A percentile compares a stretch with the other conserved stretches of the same genome.
phyloP scores from a whole-genome alignment of 2,113 vertebrate genomes.

The Cepphus grylle region DNA sequence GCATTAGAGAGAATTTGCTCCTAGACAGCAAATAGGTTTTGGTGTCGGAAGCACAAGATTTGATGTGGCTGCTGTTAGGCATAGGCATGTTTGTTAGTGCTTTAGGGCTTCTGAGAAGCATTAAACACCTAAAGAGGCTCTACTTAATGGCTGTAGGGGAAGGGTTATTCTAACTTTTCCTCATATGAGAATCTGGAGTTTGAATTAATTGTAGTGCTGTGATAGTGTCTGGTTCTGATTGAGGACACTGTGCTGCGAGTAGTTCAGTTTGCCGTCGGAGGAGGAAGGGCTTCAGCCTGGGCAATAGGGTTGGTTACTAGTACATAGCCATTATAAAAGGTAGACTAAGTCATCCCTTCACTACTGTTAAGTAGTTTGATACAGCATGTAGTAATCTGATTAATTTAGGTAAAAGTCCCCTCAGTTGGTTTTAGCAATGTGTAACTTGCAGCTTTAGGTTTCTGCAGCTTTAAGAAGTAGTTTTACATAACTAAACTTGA shows the following conservation, averaged over 20 bases:
- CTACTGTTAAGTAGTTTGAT: background rate
- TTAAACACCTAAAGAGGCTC: background rate
- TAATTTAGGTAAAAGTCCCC: background rate
- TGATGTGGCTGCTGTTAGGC: background rate
- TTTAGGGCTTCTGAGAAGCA: background rate
- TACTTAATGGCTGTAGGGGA: background rate
- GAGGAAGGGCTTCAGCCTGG: background rate
- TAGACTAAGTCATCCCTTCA: background rate
- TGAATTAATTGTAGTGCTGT: background rate
- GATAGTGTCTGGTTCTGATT: background rate
- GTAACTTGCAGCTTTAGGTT: background rate
- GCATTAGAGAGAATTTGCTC: background rate
- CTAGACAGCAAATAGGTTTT: background rate
- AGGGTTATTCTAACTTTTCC: background rate
- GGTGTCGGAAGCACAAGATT: background rate
- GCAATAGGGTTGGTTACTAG: background rate
- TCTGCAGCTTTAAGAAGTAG: background rate
- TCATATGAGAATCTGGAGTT: fast-evolving
- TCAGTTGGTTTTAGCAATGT: background rate
- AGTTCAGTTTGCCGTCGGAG: background rate
- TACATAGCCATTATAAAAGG: background rate
- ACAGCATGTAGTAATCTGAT: background rate
- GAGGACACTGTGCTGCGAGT: background rate
- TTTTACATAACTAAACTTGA: background rate
- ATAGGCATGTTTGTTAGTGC: background rate